phyloP scores from a whole-genome alignment of 2,797 vertebrate genomes.

The Myotis pilosus region DNA sequence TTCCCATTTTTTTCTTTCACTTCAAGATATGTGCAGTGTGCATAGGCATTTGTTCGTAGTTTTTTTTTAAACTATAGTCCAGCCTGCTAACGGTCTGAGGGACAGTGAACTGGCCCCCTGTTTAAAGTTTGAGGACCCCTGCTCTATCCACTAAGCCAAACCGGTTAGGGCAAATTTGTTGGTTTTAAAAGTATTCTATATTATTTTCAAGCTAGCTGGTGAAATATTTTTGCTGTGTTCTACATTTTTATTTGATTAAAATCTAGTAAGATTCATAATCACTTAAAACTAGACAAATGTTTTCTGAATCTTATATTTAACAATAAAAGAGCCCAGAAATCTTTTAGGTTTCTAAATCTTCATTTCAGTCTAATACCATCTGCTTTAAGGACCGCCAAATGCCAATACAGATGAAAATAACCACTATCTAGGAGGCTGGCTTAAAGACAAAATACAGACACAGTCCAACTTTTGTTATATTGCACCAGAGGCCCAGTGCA shows the following conservation, averaged over 20 bases:
- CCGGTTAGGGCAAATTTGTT: background rate
- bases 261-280: background rate
- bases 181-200: background rate
- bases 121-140: no score
- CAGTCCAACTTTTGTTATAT: background rate
- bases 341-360: background rate
- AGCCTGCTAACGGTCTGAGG: no score
- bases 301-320: background rate
- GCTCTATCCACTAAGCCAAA: no score
- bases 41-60: no score
- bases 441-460: constrained; percentile 14
- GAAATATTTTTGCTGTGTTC: background rate
- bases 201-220: background rate
- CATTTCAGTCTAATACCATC: background rate
- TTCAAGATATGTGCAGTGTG: no score
- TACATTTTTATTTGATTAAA: background rate
- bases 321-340: background rate
- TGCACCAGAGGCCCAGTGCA: background rate
- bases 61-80: no score
- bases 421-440: background rate
- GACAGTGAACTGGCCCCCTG: no score
- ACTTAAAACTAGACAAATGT: background rate
- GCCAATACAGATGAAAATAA: background rate
- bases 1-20: no score
- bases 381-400: background rate